Conservation (phyloP, 1,140 invertebrate genomes). For the Scylla paramamosain region DNA sequence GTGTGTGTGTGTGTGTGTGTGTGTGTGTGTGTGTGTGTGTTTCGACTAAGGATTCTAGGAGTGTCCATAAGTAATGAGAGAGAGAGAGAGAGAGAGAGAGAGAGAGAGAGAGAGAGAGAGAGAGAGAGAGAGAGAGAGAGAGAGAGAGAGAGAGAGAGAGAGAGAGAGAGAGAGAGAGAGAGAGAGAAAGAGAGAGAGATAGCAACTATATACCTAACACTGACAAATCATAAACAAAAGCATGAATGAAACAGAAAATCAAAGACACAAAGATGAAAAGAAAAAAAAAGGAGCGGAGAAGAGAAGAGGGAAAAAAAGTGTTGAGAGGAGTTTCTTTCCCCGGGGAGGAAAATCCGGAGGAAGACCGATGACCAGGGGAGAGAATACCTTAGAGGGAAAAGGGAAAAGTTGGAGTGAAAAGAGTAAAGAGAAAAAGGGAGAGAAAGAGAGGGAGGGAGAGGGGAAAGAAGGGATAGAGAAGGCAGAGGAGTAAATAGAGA, state of each 20-base stretch:
- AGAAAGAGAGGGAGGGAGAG: constrained; percentile 18
- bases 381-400: neutral
- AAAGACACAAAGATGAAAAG: neutral
- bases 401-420: neutral
- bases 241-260: neutral
- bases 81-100: neutral
- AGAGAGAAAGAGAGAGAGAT: neutral
- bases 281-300: neutral
- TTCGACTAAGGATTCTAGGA: no score
- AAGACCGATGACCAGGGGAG: no score
- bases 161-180: neutral
- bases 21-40: no score
- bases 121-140: neutral
- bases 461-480: neutral
- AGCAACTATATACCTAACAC: no score
- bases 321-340: neutral
- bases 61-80: neutral
- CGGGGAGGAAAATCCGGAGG: neutral
- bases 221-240: neutral
- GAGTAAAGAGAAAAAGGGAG: neutral
- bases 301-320: neutral
- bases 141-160: neutral
- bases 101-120: neutral
- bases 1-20: no score
- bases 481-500: no score